Evolutionary conservation across 2,888 invertebrate species (phyloP).

Genomic region (Odontomyia ornata): DNA sequence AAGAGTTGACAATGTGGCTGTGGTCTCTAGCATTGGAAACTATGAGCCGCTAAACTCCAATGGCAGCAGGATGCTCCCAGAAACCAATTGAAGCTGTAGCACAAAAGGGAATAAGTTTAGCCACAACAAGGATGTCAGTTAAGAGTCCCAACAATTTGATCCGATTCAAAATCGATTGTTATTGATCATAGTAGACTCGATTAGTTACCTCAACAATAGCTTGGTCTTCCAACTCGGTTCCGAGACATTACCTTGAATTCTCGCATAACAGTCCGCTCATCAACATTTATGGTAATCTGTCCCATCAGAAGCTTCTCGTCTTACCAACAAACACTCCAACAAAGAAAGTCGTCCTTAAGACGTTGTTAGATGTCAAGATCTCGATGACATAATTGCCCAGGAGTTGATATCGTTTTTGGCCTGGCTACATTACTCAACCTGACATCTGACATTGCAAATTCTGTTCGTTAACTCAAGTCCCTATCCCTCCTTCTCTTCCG

Average conservation of each 20-base stretch:
- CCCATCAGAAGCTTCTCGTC: neutral
- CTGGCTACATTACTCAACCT: constrained; percentile 45
- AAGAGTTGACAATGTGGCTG: neutral
- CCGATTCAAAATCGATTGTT: neutral
- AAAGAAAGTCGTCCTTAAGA: constrained; percentile 50
- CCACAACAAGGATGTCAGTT: neutral
- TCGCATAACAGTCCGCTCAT: neutral
- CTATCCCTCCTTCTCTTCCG: neutral
- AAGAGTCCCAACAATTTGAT: neutral
- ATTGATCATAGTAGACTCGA: neutral
- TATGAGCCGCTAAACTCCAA: too few relatives aligned
- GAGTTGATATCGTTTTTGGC: constrained; percentile 41
- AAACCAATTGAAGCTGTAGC: too few relatives aligned
- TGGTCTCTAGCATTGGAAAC: too few relatives aligned
- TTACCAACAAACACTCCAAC: neutral
- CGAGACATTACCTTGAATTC: neutral
- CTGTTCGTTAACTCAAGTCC: constrained; percentile 33
- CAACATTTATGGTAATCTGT: constrained; percentile 3
- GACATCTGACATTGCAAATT: constrained; percentile 46
- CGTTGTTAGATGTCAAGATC: constrained; percentile 56
- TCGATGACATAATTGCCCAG: constrained; percentile 57
- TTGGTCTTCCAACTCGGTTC: neutral
- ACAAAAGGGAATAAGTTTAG: too few relatives aligned
- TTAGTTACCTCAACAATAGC: neutral
- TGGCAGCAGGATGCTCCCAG: constrained; percentile 10